These are phyloP conservation scores for Spea hammondii DNA, from an alignment of 2,797 vertebrate species.

Conservation along the genomic window DNA sequence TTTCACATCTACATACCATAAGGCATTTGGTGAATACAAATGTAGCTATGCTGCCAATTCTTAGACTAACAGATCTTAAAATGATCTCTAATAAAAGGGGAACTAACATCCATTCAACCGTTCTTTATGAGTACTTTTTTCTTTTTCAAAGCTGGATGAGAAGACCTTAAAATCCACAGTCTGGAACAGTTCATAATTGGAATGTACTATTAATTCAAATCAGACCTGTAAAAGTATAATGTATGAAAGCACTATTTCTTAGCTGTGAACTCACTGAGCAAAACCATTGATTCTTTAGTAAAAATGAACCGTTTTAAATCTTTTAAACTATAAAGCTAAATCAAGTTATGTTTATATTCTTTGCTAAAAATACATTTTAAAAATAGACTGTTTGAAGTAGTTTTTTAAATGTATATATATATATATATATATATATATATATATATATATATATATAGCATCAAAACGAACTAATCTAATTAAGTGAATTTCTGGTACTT, in stretches of 20 bases:
- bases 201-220: constrained; percentile 5
- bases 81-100: neutral
- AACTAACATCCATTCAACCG: neutral
- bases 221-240: constrained; percentile 11
- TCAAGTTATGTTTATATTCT: too few species aligned
- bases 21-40: neutral
- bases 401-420: constrained; percentile 24
- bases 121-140: neutral
- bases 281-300: too few species aligned
- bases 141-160: neutral
- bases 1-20: neutral
- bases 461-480: constrained; percentile 48
- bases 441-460: too few species aligned
- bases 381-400: constrained; percentile 19
- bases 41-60: neutral
- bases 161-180: neutral
- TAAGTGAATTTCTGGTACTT: constrained; percentile 42
- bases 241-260: neutral
- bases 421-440: too few species aligned
- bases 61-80: neutral
- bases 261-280: too few species aligned
- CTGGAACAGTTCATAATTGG: neutral
- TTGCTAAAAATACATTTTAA: too few species aligned
- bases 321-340: too few species aligned
- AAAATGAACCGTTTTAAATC: too few species aligned